Percentiles rank a stretch among this genome's conserved stretches.
Conservation (phyloP, 2,113 vertebrate genomes). For the Poecilia latipinna region DNA sequence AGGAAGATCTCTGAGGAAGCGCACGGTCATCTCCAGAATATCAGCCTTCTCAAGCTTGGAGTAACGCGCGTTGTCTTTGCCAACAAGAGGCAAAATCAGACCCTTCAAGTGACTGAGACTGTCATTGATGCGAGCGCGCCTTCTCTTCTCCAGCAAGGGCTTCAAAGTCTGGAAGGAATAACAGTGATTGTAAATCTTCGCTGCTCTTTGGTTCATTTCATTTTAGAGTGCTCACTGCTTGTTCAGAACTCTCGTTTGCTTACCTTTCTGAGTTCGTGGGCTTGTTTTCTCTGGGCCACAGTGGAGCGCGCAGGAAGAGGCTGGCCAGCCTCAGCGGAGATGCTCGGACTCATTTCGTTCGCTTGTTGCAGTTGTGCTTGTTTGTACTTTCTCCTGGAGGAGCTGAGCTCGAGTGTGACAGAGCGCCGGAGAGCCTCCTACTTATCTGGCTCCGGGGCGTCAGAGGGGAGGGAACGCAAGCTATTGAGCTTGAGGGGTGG, state of each 20-base stretch:
- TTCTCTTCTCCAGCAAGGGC: conserved; percentile 85
- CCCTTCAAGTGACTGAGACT: conserved; percentile 86
- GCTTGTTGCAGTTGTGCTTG: conserved; percentile 40
- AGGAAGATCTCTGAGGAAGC: conserved; percentile 85
- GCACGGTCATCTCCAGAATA: conserved; percentile 92
- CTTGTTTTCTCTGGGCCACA: conserved; percentile 80
- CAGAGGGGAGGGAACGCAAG: conserved; percentile 54
- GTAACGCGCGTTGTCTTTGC: conserved; percentile 85
- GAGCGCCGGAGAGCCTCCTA: conserved; percentile 29
- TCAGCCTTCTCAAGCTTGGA: conserved; percentile 93
- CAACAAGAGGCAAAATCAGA: conserved; percentile 86
- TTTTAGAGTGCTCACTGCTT: not conserved
- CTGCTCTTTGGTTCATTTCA: not conserved
- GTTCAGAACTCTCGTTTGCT: conserved; percentile 16
- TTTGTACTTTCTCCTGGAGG: conserved; percentile 29
- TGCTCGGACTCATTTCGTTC: conserved; percentile 70
- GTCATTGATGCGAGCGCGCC: conserved; percentile 88
- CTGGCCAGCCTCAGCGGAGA: conserved; percentile 41
- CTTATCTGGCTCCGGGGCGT: conserved; percentile 73
- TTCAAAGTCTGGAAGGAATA: conserved; percentile 81
- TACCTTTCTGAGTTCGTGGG: conserved; percentile 84
- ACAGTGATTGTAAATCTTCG: conserved; percentile 27
- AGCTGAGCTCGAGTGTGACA: conserved; percentile 45
- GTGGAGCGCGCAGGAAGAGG: conserved; percentile 68
- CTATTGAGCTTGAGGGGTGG: conserved; percentile 43